phyloP scores from a whole-genome alignment of 2,113 vertebrate species.

The Ptilonorhynchus violaceus region DNA sequence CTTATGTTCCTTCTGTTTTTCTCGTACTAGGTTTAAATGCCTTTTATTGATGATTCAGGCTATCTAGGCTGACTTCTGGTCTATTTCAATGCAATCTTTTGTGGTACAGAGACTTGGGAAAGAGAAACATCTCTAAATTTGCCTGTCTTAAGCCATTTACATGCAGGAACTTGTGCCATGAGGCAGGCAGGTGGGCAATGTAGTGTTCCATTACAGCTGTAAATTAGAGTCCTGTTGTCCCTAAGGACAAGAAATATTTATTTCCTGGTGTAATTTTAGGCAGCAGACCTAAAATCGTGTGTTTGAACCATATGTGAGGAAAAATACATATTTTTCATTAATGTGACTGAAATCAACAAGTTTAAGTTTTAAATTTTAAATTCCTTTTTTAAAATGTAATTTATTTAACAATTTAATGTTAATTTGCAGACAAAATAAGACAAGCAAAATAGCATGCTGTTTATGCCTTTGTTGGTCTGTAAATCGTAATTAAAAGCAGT shows the following conservation, averaged over 20 bases:
- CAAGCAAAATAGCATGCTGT: not conserved
- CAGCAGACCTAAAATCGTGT: not conserved
- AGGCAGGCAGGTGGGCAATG: not conserved
- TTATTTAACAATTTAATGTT: not conserved
- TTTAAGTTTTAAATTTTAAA: not conserved
- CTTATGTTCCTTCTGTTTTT: not conserved
- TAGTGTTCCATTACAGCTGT: not conserved
- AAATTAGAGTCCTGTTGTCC: not conserved
- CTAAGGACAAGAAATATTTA: not conserved
- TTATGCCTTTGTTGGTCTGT: not conserved
- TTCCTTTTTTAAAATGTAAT: not conserved
- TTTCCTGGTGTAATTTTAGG: not conserved
- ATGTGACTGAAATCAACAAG: not conserved
- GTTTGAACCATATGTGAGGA: not conserved
- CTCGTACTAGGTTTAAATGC: not conserved
- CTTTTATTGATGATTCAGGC: not conserved
- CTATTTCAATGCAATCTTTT: not conserved
- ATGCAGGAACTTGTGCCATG: not conserved
- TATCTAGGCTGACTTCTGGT: not conserved
- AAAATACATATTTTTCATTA: not conserved
- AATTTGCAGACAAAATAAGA: not conserved
- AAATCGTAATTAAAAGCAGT: not conserved
- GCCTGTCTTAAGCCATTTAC: not conserved
- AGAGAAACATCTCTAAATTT: not conserved
- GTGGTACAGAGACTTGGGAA: not conserved